Evolutionary conservation across 2,113 vertebrate species (phyloP), one percentile per base, ranked within the genome.

Genomic region (Macheiramphus alcinus): DNA sequence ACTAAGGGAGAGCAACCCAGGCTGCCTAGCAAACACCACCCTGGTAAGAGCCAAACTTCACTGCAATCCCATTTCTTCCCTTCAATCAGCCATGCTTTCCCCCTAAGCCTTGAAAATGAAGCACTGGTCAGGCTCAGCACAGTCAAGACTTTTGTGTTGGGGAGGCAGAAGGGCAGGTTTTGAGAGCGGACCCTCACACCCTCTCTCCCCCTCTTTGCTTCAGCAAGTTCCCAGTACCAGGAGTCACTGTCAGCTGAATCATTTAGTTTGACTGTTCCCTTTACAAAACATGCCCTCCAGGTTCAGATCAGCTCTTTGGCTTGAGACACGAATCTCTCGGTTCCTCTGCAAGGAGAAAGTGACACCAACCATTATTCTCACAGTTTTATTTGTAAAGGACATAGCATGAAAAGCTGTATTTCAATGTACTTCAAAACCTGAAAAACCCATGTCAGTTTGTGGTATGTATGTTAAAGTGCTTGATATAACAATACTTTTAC

Each of bases 361-460:
- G 68, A 96, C 96, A 91, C 80, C 55, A 27, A 42, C 38, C 95
- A 25, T 97, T 98, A 97, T 98, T 93, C 94, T 98, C 97, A 98
- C 88, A 97, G 96, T 98, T 98, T 98, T 98, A 98, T 98, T 98
- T 97, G 98, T 98, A 98, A 98, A 98, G 98, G 98, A 98, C 97
- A 97, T 97, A 96, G 97, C 98, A 98, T 98, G 98, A 98, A 98
- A 98, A 98, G 97, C 98, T 97, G 95, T 98, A 98, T 98, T 98
- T 98, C 97, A 98, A 97, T 97, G 97, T 98, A 98, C 96, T 98
- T 95, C 97, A 98, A 98, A 98, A 98, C 97, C 97, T 98, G 98
- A 98, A 98, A 98, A 98, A 95, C 88, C 94, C 97, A 98, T 74
- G 72, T 97, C 58, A 80, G 96, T 97, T 96, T 96, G 96, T 97